Percentiles rank a stretch among this genome's conserved stretches.
phyloP scores from a whole-genome alignment of 2,113 vertebrate species.

The Spheniscus mendiculus region DNA sequence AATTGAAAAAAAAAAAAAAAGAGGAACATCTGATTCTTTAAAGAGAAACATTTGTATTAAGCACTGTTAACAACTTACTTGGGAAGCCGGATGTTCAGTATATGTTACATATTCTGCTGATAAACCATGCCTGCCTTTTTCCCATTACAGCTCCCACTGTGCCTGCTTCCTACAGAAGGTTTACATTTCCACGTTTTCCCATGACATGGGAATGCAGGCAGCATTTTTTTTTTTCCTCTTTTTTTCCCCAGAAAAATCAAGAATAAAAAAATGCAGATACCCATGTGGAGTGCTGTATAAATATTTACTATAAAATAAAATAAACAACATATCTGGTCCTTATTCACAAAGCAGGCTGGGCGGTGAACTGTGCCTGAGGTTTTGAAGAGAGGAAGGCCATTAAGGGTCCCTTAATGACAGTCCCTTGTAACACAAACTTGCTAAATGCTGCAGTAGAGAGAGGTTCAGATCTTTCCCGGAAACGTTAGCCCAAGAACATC shows the following conservation, averaged over 20 bases:
- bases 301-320: constrained; percentile 40
- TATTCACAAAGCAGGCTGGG: neutral
- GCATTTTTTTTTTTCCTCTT: neutral
- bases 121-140: constrained; percentile 19
- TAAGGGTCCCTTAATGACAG: neutral
- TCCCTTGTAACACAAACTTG: neutral
- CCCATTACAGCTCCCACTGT: constrained; percentile 16
- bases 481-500: neutral
- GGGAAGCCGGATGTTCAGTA: constrained; percentile 40
- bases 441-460: neutral
- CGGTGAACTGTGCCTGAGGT: neutral
- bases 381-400: neutral
- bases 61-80: constrained; percentile 35
- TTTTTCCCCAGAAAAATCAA: neutral
- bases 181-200: constrained; percentile 46
- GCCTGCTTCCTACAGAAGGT: constrained; percentile 6
- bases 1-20: neutral
- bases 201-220: neutral
- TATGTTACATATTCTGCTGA: constrained; percentile 14
- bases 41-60: constrained; percentile 47
- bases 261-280: neutral
- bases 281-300: neutral
- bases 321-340: neutral
- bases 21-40: constrained; percentile 73
- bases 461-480: neutral